Percentiles rank a stretch among this genome's conserved stretches.
Evolutionary conservation across 2,888 invertebrate genomes (phyloP).

Genomic region (Sepioteuthis lessoniana): DNA sequence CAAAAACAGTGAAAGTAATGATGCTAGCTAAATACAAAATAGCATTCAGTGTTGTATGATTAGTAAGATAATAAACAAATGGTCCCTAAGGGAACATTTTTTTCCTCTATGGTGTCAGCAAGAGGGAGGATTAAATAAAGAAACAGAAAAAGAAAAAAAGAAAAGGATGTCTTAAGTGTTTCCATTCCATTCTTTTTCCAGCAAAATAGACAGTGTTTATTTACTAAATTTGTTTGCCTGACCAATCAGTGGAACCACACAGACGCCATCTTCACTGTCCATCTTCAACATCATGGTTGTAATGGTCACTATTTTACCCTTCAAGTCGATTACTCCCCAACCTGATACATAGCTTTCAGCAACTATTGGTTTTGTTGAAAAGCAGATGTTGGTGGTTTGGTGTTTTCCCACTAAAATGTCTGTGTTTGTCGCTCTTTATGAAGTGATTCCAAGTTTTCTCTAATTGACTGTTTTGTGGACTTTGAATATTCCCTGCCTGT

Average conservation of each 20-base stretch:
- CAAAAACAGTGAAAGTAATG: background rate
- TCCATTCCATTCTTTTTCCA: background rate
- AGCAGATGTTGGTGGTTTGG: slow-evolving; percentile 18
- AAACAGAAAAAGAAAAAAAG: background rate
- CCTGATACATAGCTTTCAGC: background rate
- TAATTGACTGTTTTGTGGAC: background rate
- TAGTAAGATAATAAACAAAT: background rate
- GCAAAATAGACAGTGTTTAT: slow-evolving; percentile 10
- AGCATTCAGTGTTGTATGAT: background rate
- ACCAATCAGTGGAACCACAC: background rate
- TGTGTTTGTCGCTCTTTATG: background rate
- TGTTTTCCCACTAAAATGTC: background rate
- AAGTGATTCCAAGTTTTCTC: background rate
- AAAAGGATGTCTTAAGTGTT: background rate
- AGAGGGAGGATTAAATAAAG: background rate
- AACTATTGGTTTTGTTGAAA: background rate
- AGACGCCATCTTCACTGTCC: background rate
- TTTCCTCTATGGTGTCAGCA: background rate
- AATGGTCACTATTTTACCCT: background rate
- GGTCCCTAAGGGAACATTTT: background rate
- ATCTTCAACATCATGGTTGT: background rate
- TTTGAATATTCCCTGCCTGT: background rate
- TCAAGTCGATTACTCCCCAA: background rate
- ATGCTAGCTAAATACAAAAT: background rate
- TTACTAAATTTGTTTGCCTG: background rate